Evolutionary conservation across 2,797 vertebrate genomes (phyloP).

Genomic region (Bucorvus abyssinicus): DNA sequence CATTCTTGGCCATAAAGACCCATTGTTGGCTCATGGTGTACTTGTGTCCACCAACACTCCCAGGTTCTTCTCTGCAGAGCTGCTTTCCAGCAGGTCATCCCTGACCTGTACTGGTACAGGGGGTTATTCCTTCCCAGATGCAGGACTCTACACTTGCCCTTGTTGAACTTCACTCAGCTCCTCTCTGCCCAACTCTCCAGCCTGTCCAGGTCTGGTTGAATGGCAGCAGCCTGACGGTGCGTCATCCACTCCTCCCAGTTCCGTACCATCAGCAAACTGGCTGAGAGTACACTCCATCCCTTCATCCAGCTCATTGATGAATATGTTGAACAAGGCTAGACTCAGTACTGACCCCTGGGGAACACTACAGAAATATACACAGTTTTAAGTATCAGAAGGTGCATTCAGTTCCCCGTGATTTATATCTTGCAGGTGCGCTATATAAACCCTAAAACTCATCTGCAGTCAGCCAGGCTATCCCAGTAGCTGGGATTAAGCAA

Average conservation of each 20-base stretch:
- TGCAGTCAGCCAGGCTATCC: not conserved
- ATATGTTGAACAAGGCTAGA: not conserved
- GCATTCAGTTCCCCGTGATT: not conserved
- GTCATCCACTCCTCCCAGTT: not conserved
- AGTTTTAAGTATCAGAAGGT: not conserved
- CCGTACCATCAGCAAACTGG: not conserved
- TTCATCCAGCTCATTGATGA: not conserved
- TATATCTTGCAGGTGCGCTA: not conserved
- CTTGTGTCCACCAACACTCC: not conserved
- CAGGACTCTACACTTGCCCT: not conserved
- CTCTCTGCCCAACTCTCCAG: not conserved
- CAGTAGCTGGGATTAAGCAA: not conserved
- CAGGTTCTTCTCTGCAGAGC: no score
- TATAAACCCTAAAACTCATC: not conserved
- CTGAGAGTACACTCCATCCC: not conserved
- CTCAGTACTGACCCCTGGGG: not conserved
- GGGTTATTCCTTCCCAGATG: not conserved
- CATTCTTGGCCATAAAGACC: not conserved
- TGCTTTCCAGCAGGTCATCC: not conserved
- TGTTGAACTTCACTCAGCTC: not conserved
- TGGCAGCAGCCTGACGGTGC: not conserved
- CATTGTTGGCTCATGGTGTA: not conserved
- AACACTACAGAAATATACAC: not conserved
- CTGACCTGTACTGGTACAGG: not conserved
- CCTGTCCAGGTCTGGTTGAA: not conserved